These are phyloP conservation scores for Candoia aspera DNA, from an alignment of 2,113 vertebrate species.

Conservation along the genomic window DNA sequence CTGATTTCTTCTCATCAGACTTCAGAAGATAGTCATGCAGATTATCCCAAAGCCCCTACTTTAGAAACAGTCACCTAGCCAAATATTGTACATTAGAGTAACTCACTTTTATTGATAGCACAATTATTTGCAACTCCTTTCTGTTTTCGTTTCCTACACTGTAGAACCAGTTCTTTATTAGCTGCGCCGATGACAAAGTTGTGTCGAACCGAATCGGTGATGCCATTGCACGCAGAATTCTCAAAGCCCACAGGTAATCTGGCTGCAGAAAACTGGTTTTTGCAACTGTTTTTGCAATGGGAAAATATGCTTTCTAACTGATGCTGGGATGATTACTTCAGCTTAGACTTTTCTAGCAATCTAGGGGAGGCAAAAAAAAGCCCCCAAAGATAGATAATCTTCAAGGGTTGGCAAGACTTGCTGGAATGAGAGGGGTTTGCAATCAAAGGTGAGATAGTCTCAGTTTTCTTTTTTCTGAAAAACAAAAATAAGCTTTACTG, in stretches of 20 bases:
- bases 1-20: not conserved
- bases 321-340: not conserved
- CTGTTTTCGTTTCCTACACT: slow-evolving; percentile 44
- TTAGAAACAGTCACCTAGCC: not conserved
- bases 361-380: not conserved
- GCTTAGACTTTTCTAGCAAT: not conserved
- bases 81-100: not conserved
- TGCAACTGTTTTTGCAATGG: not conserved
- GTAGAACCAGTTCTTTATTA: slow-evolving; percentile 98
- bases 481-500: not conserved
- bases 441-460: not conserved
- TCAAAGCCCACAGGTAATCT: slow-evolving; percentile 88
- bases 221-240: slow-evolving; percentile 87
- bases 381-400: not conserved
- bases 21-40: not conserved
- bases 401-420: not conserved
- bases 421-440: not conserved
- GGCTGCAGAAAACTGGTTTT: not conserved
- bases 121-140: not conserved
- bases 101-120: not conserved
- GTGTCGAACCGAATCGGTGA: slow-evolving; percentile 94
- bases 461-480: not conserved
- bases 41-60: not conserved
- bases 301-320: not conserved
- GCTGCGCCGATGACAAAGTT: slow-evolving; percentile 89